phyloP scores from a whole-genome alignment of 53 echinoderm and acorn worm species.

The Antedon mediterranea region DNA sequence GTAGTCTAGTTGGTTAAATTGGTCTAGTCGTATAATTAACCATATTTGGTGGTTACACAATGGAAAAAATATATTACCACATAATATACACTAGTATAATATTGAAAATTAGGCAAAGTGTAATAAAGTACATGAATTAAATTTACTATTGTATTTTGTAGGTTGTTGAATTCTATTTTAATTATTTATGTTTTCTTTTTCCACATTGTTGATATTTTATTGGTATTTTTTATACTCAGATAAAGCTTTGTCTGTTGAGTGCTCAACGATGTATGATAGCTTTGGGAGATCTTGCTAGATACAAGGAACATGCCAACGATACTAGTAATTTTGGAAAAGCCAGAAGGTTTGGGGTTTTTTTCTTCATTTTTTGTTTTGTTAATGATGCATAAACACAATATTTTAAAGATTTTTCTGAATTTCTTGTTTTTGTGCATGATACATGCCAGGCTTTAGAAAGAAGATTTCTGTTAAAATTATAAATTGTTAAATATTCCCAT shows the following conservation, averaged over 20 bases:
- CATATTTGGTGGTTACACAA: too few species aligned
- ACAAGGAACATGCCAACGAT: conserved; percentile 76
- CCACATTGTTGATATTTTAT: background rate
- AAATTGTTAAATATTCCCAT: background rate
- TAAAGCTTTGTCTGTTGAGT: conserved; percentile 72
- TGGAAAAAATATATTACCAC: too few species aligned
- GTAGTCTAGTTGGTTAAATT: conserved; percentile 42
- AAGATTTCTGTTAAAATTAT: background rate
- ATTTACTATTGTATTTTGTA: too few species aligned
- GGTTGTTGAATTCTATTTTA: too few species aligned
- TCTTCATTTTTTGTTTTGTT: too few species aligned
- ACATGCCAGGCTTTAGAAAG: background rate
- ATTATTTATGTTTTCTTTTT: too few species aligned
- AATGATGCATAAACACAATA: background rate
- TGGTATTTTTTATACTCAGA: conserved; percentile 20
- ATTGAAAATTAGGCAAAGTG: too few species aligned
- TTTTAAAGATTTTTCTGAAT: too few species aligned
- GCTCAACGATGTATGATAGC: conserved; percentile 91
- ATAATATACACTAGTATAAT: too few species aligned
- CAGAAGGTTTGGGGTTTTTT: conserved; percentile 35
- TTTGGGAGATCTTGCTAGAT: conserved; percentile 84
- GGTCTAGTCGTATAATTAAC: too few species aligned
- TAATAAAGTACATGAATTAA: too few species aligned
- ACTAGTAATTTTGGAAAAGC: conserved; percentile 92
- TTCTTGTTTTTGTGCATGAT: too few species aligned